These are phyloP conservation scores for Myotis myotis DNA, from an alignment of 2,797 vertebrate species.

Conservation along the genomic window DNA sequence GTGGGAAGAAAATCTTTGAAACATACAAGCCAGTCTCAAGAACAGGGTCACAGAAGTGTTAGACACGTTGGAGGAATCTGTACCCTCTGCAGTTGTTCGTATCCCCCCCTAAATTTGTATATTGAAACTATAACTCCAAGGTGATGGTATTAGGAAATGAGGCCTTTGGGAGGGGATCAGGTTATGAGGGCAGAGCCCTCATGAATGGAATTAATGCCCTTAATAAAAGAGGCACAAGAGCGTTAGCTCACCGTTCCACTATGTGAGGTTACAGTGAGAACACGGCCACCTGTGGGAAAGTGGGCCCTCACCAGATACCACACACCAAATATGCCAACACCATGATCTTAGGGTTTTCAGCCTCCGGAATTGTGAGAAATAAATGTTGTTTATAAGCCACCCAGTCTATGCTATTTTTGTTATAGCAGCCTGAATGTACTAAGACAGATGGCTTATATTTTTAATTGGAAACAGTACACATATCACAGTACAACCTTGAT, in stretches of 20 bases:
- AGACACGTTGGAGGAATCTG: slow-evolving; percentile 20
- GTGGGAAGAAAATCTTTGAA: slow-evolving; percentile 63
- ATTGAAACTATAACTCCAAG: background rate
- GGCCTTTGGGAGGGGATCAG: background rate
- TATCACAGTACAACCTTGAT: background rate
- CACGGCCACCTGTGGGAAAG: background rate
- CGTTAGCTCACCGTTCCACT: background rate
- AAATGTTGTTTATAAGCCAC: background rate
- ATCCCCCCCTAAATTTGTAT: background rate
- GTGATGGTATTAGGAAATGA: background rate
- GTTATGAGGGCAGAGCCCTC: background rate
- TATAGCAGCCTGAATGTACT: background rate
- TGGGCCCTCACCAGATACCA: background rate
- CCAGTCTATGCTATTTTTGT: background rate
- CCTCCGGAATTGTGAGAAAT: background rate
- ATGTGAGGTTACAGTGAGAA: background rate
- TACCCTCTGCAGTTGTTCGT: background rate
- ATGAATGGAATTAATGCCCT: background rate
- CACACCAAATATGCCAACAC: background rate
- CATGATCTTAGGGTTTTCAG: background rate
- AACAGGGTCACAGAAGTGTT: slow-evolving; percentile 19
- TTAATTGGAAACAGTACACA: background rate
- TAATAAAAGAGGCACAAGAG: background rate
- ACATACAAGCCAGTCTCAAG: slow-evolving; percentile 50
- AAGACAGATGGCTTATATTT: background rate